These are phyloP conservation scores for Papilio polyxenes DNA, from an alignment of 1,140 invertebrate species.

Conservation along the genomic window DNA sequence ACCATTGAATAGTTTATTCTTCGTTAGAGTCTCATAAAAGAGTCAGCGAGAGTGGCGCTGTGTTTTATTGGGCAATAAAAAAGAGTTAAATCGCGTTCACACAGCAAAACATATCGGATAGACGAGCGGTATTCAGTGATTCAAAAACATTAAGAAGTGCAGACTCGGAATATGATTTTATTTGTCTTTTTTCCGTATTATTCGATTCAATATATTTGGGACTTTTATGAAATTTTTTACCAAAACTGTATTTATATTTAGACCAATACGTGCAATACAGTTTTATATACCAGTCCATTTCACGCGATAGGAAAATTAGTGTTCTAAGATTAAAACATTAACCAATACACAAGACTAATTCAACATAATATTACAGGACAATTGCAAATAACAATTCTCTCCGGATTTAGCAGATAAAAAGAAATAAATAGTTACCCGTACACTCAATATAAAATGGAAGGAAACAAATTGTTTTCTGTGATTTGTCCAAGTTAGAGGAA, in stretches of 20 bases:
- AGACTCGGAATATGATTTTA: not conserved
- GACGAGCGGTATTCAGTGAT: not conserved
- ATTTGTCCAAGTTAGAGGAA: not conserved
- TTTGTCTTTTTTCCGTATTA: not conserved
- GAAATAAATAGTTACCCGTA: not conserved
- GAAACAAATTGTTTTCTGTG: conserved; percentile 16
- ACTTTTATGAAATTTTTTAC: too few relatives aligned
- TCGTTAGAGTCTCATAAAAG: conserved; percentile 54
- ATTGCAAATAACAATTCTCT: not conserved
- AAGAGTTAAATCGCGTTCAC: conserved; percentile 45
- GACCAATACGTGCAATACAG: not conserved
- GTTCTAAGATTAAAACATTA: too few relatives aligned
- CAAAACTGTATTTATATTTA: too few relatives aligned
- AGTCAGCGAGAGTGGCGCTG: conserved; percentile 49
- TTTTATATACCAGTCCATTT: not conserved
- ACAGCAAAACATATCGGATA: conserved; percentile 22
- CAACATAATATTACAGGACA: too few relatives aligned
- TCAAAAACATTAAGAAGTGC: not conserved
- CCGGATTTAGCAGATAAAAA: not conserved
- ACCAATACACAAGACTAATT: not conserved
- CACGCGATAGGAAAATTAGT: too few relatives aligned
- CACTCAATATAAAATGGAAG: not conserved
- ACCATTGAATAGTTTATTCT: conserved; percentile 47
- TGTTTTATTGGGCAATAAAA: conserved; percentile 56
- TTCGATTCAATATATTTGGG: too few relatives aligned